Conservation (phyloP, 2,797 vertebrate genomes). For the Setipinna tenuifilis region DNA sequence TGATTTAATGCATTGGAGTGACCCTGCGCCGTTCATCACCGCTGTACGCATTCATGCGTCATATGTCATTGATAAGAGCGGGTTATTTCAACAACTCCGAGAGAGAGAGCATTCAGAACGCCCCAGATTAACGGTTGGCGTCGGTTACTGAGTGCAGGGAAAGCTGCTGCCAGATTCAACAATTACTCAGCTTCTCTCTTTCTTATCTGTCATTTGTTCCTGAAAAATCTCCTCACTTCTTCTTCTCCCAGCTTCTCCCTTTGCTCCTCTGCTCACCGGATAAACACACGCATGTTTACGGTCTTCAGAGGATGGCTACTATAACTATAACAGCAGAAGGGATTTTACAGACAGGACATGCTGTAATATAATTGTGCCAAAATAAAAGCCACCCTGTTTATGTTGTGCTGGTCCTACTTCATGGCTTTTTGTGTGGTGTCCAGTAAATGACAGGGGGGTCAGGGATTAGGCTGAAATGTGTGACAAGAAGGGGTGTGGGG, state of each 20-base stretch:
- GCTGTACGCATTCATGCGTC: slow-evolving; percentile 8
- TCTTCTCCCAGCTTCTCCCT: background rate
- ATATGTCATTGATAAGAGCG: background rate
- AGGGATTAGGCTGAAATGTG: background rate
- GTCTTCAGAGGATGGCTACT: too few species aligned
- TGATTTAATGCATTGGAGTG: background rate
- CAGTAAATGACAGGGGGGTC: background rate
- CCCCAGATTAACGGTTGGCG: background rate
- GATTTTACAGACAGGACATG: too few species aligned
- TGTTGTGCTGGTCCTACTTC: background rate
- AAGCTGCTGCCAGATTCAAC: background rate
- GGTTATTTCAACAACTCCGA: slow-evolving; percentile 21
- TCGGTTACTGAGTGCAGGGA: background rate
- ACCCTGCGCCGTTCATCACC: background rate
- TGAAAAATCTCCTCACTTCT: background rate
- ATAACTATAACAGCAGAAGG: too few species aligned
- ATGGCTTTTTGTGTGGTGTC: background rate
- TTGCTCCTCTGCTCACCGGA: background rate
- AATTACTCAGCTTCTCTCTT: slow-evolving; percentile 4
- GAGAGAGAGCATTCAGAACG: background rate
- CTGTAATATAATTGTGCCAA: too few species aligned
- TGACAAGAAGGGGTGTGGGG: too few species aligned
- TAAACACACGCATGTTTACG: background rate
- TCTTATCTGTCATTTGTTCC: background rate
- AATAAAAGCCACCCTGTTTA: too few species aligned